Percentiles rank a stretch among this genome's conserved stretches.
Conservation (phyloP, 2,797 vertebrate genomes). For the Anabacerthia variegaticeps region DNA sequence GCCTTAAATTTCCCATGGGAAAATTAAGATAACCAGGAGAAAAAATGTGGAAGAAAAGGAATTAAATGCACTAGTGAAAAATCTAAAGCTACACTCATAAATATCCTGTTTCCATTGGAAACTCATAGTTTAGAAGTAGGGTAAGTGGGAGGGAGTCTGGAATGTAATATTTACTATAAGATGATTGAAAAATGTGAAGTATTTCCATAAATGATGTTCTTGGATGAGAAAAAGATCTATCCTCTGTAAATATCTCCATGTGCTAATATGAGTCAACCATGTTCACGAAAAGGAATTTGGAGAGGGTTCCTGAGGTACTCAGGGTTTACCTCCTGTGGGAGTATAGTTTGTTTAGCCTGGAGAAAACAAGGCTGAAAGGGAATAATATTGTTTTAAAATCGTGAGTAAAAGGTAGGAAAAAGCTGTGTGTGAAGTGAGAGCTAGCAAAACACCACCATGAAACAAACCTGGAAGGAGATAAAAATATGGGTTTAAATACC, state of each 20-base stretch:
- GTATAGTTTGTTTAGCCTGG: neutral
- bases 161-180: neutral
- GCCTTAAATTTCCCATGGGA: conserved; percentile 4
- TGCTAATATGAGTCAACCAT: neutral
- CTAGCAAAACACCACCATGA: neutral
- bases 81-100: neutral
- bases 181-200: conserved; percentile 9
- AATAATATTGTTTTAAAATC: neutral
- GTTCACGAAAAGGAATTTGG: neutral
- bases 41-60: conserved; percentile 10
- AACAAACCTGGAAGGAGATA: neutral
- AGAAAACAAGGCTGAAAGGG: neutral
- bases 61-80: neutral
- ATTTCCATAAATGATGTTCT: neutral
- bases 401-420: neutral
- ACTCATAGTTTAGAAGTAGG: neutral
- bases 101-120: neutral
- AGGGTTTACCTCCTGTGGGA: neutral
- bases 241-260: neutral
- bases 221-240: neutral
- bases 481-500: neutral
- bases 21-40: conserved; percentile 12
- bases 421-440: neutral
- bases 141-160: neutral
- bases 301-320: neutral